Conservation (phyloP, 1,140 invertebrate species). For the Acromyrmex echinatior region DNA sequence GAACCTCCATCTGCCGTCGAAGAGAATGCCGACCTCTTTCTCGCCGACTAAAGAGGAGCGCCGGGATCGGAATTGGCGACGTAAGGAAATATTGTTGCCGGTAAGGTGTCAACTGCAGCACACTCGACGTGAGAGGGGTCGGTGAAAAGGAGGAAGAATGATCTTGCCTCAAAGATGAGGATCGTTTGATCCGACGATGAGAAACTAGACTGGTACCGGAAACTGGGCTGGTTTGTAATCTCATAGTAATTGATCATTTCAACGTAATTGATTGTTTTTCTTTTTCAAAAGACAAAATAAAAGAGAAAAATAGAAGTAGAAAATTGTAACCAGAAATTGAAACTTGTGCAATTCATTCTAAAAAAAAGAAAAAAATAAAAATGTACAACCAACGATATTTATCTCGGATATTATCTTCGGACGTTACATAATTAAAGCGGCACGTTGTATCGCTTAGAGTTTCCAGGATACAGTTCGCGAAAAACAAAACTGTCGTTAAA, state of each 20-base stretch:
- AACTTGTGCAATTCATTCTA: conserved; percentile 6
- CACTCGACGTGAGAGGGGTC: background rate
- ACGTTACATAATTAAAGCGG: conserved; percentile 22
- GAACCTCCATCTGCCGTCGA: background rate
- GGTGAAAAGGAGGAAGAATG: background rate
- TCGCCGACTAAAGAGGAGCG: conserved; percentile 9
- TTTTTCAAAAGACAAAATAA: background rate
- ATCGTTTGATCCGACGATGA: conserved; percentile 17
- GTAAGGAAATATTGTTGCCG: conserved; percentile 70
- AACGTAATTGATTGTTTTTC: background rate
- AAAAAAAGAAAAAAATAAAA: background rate
- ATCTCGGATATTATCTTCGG: background rate
- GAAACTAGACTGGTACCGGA: background rate
- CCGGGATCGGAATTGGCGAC: conserved; percentile 29
- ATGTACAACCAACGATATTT: background rate
- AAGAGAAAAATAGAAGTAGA: background rate
- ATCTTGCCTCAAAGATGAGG: conserved; percentile 56
- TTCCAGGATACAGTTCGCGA: background rate
- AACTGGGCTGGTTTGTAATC: conserved; percentile 25
- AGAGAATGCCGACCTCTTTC: conserved; percentile 43
- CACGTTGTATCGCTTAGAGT: background rate
- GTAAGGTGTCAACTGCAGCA: conserved; percentile 74
- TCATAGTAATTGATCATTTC: background rate
- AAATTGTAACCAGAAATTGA: background rate
- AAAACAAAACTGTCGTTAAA: conserved; percentile 17